Evolutionary conservation across 2,113 vertebrate genomes (phyloP), one percentile per base, ranked within the genome.

Genomic region (Aphyosemion australe): DNA sequence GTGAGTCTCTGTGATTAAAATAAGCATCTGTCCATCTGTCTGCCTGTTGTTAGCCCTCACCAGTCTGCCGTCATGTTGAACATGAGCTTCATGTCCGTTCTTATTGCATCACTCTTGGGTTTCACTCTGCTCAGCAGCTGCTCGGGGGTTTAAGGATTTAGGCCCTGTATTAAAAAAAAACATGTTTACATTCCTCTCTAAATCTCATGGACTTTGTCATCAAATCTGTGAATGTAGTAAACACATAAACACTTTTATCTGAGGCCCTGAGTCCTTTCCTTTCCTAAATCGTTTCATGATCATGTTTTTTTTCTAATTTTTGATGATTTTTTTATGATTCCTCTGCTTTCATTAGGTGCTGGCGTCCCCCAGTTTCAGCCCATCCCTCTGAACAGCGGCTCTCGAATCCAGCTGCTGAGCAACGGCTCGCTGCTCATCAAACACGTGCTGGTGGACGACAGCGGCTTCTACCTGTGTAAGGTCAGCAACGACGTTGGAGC

Each of bases 401-500:
- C 97, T 49, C 94, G 97, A 0, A 93, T 99, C 76, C 95, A 97
- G 90, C 95, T 98, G 80, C 94, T 99, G 76, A 94, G 93, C 63
- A 98, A 97, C 1, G 97, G 97, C 10, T 99, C 97, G 0, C 82
- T 99, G 89, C 83, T 99, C 67, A 99, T 99, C 80, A 99, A 99
- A 80, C 97, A 99, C 0, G 96, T 99, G 18, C 92, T 99, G 89
- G 96, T 99, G 73, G 97, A 99, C 70, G 97, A 99, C 92, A 96
- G 93, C 54, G 97, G 97, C 84, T 99, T 98, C 92, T 99, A 99
- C 92, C 95, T 99, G 89, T 99, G 97, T 93, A 99, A 99, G 91
- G 97, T 99, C 96, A 99, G 97, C 96, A 99, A 99, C 90, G 96
- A 98, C 87, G 97, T 99, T 92, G 97, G 97, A 90, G 96, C 97